Conservation (phyloP, 2,113 vertebrate species). For the Syngnathoides biaculeatus region DNA sequence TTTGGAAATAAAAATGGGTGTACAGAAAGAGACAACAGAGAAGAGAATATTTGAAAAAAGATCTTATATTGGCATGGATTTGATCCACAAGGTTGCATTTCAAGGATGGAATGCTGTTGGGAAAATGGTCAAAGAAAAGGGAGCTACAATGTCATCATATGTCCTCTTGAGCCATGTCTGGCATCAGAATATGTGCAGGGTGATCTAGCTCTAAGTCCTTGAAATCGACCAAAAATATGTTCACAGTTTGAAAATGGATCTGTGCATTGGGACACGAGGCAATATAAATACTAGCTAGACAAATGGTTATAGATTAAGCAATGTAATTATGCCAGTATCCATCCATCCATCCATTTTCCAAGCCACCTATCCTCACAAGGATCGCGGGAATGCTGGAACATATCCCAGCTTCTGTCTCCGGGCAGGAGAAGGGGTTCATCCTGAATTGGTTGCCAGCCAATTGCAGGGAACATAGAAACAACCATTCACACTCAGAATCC, state of each 20-base stretch:
- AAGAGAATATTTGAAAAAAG: neutral
- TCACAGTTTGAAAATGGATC: neutral
- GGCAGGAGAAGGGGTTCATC: no score
- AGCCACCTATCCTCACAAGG: no score
- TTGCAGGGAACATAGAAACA: no score
- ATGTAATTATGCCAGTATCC: no score
- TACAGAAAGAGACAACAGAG: neutral
- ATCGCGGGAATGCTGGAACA: no score
- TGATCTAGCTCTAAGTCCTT: neutral
- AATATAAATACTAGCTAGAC: neutral
- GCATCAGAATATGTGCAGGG: neutral
- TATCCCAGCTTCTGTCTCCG: no score
- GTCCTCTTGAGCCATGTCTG: neutral
- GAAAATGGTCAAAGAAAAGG: neutral
- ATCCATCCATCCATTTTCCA: no score
- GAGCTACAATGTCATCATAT: neutral
- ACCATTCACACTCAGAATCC: no score
- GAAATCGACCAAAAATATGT: neutral
- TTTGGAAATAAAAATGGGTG: slow-evolving; percentile 12
- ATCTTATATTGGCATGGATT: neutral
- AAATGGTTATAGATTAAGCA: neutral
- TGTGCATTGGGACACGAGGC: neutral
- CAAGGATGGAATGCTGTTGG: neutral
- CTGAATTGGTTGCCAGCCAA: no score
- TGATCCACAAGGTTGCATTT: neutral